phyloP scores from a whole-genome alignment of 2,797 vertebrate species.

The Rallus crepitans region DNA sequence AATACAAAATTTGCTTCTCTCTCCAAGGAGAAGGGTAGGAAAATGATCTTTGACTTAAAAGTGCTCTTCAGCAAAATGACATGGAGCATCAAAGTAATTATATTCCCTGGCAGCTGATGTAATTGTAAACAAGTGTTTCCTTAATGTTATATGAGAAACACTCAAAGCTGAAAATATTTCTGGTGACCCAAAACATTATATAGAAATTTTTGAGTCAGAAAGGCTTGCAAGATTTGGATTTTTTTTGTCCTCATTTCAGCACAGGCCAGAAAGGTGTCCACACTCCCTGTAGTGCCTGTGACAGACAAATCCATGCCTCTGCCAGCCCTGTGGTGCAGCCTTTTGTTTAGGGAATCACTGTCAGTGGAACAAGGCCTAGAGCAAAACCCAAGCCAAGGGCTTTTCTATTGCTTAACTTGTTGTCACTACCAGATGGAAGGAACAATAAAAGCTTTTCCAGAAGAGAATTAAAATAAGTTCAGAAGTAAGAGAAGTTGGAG shows the following conservation, averaged over 20 bases:
- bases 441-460: background rate
- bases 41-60: background rate
- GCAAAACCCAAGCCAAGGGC: background rate
- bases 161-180: background rate
- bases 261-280: background rate
- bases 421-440: background rate
- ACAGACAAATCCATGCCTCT: background rate
- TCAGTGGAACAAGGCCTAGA: background rate
- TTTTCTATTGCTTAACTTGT: background rate
- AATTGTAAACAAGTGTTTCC: background rate
- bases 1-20: background rate
- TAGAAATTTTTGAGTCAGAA: background rate
- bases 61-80: background rate
- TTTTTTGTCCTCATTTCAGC: background rate
- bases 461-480: background rate
- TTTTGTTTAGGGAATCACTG: background rate
- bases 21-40: background rate
- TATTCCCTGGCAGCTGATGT: background rate
- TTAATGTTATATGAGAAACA: background rate
- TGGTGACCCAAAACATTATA: background rate
- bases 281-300: too few species aligned
- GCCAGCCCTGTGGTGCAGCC: rapidly evolving
- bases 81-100: background rate
- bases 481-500: background rate
- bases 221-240: background rate